Conservation (phyloP, 2,888 invertebrate species). For the Chesias legatella region DNA sequence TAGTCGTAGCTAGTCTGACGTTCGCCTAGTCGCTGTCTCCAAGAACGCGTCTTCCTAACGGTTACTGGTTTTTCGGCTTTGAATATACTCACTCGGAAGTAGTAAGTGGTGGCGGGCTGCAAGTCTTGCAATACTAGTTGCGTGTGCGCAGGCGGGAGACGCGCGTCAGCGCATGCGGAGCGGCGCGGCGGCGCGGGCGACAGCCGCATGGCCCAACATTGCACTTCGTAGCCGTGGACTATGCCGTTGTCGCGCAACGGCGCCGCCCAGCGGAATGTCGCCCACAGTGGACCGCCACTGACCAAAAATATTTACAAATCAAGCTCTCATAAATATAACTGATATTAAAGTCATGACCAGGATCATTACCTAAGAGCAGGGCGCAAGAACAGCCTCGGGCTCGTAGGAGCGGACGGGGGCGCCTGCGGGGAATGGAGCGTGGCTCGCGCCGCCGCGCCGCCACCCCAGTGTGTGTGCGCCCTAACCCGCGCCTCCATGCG, state of each 20-base stretch:
- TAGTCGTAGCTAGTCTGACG: too few relatives aligned
- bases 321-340: too few relatives aligned
- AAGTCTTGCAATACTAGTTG: slow-evolving; percentile 81
- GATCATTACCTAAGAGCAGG: slow-evolving; percentile 34
- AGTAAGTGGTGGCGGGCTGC: slow-evolving; percentile 82
- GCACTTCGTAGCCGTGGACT: slow-evolving; percentile 85
- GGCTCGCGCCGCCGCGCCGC: slow-evolving; percentile 82
- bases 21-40: too few relatives aligned
- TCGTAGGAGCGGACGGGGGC: slow-evolving; percentile 87
- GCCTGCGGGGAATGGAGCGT: slow-evolving; percentile 89
- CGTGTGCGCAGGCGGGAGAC: slow-evolving; percentile 69
- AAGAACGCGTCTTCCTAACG: too few relatives aligned
- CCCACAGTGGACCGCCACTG: slow-evolving; percentile 71
- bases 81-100: slow-evolving; percentile 80
- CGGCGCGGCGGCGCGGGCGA: slow-evolving; percentile 48
- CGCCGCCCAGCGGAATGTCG: slow-evolving; percentile 89
- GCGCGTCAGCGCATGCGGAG: slow-evolving; percentile 77
- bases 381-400: slow-evolving; percentile 86
- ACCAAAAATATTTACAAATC: too few relatives aligned
- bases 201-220: slow-evolving; percentile 79
- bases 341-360: too few relatives aligned
- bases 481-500: slow-evolving; percentile 86
- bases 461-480: slow-evolving; percentile 88
- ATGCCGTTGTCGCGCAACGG: slow-evolving; percentile 88
- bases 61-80: too few relatives aligned